Evolutionary conservation across 2,113 vertebrate species (phyloP).

Genomic region (Petromus typicus): DNA sequence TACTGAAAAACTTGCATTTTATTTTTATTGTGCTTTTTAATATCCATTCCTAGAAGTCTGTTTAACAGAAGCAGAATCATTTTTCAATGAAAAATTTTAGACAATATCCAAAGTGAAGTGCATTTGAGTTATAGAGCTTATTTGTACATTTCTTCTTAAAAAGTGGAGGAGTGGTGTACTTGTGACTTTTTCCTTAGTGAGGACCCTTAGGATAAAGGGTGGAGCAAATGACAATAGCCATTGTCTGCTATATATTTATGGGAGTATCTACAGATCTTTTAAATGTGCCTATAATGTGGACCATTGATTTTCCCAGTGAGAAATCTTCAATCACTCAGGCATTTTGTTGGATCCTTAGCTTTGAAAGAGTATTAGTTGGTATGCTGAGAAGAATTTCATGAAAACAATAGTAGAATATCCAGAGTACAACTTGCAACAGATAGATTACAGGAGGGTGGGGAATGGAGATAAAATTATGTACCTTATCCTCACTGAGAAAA

Average conservation of each 20-base stretch:
- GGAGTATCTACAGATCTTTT: background rate
- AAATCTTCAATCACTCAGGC: background rate
- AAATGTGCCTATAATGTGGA: background rate
- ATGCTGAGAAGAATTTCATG: background rate
- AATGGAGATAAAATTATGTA: background rate
- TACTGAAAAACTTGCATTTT: background rate
- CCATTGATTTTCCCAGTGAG: background rate
- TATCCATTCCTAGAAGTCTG: constrained; percentile 60
- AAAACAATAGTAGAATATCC: background rate
- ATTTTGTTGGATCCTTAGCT: background rate
- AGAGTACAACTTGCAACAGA: background rate
- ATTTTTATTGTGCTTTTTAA: background rate
- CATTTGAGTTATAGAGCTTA: background rate
- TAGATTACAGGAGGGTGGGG: background rate
- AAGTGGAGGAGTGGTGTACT: background rate
- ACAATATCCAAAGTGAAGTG: constrained; percentile 38
- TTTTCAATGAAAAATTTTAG: constrained; percentile 60
- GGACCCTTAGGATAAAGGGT: background rate
- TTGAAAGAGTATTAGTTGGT: background rate
- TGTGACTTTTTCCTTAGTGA: background rate
- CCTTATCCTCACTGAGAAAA: fast-evolving
- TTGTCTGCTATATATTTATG: background rate
- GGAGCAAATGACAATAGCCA: background rate
- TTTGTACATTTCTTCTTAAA: background rate
- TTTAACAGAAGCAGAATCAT: constrained; percentile 16